Evolutionary conservation across 2,113 vertebrate genomes (phyloP), one percentile per base, ranked within the genome.

Genomic region (Cariama cristata): DNA sequence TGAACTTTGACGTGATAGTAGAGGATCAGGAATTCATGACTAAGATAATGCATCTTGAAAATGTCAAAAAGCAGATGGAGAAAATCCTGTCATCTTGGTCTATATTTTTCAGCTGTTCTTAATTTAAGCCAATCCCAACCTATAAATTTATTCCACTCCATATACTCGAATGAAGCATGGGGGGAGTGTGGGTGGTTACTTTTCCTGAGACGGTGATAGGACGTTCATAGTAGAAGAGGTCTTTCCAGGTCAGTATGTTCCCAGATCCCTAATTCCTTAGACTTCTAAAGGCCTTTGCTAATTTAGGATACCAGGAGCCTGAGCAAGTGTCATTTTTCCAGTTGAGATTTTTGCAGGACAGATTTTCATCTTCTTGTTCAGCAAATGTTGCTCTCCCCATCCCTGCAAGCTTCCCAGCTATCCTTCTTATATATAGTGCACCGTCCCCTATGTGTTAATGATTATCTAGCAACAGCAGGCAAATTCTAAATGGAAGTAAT

Each of bases 31-130:
- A 79, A 53, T 66, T 58, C 26, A 45, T 60, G 44, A 86, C 32
- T 91, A 62, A 69, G 71, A 33, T 22, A 64, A 76, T 2, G 18
- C 2, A 0, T 64, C 79, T 86, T 59, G 44, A 72, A 93, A 91
- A 96, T 59, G 74, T 69, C 50, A 71, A 50, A 93, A 95, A 74
- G 33, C 88, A 86, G 66, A 82, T 44, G 88, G 80, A 91, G 60
- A 82, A 86, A 82, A 75, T 52, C 79, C 76, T 89, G 80, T 71
- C 71, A 66, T 86, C 52, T 79, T 62, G 35, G 55, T 79, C 72
- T 90, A 1, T 47, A n/a, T 52, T 92, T 86, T 86, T 71, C 49
- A 75, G n/a, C 56, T 76, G 19, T 52, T 71, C 60, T 75, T 67
- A 52, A 56, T 75, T 79, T 53, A 79, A 87, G 42, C 15, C 27